These are phyloP conservation scores for Esox lucius DNA, from an alignment of 2,797 vertebrate genomes.

Conservation along the genomic window DNA sequence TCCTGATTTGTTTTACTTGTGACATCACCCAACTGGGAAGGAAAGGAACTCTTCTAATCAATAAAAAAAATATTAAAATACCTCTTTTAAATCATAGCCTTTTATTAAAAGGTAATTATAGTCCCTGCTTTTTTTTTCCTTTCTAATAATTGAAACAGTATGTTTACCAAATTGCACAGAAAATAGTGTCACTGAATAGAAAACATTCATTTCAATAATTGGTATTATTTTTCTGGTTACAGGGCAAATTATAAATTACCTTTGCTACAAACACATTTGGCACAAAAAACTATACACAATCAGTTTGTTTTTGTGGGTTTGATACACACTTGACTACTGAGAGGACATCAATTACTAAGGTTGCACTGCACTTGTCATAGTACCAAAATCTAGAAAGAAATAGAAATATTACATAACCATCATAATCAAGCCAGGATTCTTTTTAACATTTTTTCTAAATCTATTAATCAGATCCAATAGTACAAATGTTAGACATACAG, in stretches of 20 bases:
- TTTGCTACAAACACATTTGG: neutral
- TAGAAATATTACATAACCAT: conserved; percentile 5
- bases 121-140: neutral
- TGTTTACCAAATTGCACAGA: neutral
- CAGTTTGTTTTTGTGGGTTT: neutral
- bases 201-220: neutral
- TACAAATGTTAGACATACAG: neutral
- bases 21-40: neutral
- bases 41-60: neutral
- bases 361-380: neutral
- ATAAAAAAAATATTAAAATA: neutral
- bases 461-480: neutral
- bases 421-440: neutral
- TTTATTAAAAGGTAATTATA: neutral
- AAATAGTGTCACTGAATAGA: neutral
- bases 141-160: neutral
- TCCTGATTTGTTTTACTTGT: neutral
- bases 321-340: neutral
- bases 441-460: neutral
- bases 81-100: neutral
- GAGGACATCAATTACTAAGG: neutral
- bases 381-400: neutral
- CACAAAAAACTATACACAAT: conserved; percentile 12
- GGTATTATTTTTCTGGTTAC: neutral
- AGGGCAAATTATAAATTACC: neutral